Evolutionary conservation across 1,140 invertebrate species (phyloP).

Genomic region (Bombus difficillimus): DNA sequence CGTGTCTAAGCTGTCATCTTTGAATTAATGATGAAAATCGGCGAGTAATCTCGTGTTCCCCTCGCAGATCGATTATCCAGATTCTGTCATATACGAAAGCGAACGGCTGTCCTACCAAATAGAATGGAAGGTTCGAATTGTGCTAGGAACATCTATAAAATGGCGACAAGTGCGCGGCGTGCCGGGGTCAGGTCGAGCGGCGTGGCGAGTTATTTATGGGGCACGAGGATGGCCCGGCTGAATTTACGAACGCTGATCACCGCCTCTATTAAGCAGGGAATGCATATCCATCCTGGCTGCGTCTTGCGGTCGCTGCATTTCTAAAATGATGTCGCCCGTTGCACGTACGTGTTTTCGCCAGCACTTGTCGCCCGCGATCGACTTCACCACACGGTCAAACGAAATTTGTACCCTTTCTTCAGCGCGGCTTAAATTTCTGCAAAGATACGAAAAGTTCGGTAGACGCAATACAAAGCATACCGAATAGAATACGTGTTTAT

Average conservation of each 20-base stretch:
- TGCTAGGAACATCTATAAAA: slow-evolving; percentile 41
- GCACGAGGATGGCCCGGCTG: slow-evolving; percentile 26
- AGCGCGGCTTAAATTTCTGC: too few relatives aligned
- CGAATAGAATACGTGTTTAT: too few relatives aligned
- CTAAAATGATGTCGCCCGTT: slow-evolving; percentile 32
- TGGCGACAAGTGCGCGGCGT: slow-evolving; percentile 30
- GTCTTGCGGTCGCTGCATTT: slow-evolving; percentile 30
- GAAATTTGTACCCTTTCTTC: neutral
- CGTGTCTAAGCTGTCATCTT: neutral
- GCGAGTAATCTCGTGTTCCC: neutral
- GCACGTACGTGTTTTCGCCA: neutral
- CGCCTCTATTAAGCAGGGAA: slow-evolving; percentile 35
- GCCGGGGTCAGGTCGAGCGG: slow-evolving; percentile 16
- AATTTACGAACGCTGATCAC: slow-evolving; percentile 57
- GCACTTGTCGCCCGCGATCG: neutral
- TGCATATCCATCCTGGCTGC: slow-evolving; percentile 39
- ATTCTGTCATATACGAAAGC: neutral
- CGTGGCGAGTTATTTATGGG: slow-evolving; percentile 61
- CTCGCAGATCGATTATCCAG: neutral
- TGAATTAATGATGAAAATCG: neutral
- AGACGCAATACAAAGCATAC: too few relatives aligned
- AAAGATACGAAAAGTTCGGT: too few relatives aligned
- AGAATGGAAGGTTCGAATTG: neutral
- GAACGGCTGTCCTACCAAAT: neutral
- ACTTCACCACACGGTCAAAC: too few relatives aligned